Conservation (phyloP, 2,113 vertebrate genomes). For the Gadus macrocephalus region DNA sequence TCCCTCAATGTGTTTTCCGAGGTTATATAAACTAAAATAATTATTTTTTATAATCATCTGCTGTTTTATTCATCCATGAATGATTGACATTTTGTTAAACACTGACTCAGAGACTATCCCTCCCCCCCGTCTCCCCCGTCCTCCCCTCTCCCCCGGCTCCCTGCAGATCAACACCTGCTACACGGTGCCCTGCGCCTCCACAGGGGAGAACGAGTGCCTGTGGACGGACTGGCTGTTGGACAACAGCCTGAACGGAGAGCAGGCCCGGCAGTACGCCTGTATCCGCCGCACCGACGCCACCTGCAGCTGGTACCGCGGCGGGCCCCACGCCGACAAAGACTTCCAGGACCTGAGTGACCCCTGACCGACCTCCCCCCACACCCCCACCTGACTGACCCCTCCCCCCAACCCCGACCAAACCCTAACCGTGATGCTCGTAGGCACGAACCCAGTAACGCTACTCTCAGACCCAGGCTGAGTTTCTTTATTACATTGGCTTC, state of each 20-base stretch:
- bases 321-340: conserved; percentile 78
- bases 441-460: conserved; percentile 23
- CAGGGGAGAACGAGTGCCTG: conserved; percentile 80
- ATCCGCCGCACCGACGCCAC: conserved; percentile 79
- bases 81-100: background rate
- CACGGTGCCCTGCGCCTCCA: conserved; percentile 74
- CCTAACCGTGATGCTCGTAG: background rate
- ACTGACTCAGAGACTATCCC: background rate
- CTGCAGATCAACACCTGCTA: conserved; percentile 86
- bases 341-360: conserved; percentile 83
- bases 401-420: background rate
- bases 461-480: conserved; percentile 10
- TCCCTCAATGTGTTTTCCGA: no score
- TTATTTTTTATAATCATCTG: background rate
- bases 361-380: conserved; percentile 53
- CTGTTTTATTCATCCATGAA: background rate
- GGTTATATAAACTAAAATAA: no score
- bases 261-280: conserved; percentile 84
- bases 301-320: conserved; percentile 86
- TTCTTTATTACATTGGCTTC: conserved; percentile 30
- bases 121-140: background rate
- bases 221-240: conserved; percentile 89
- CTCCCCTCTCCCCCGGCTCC: conserved; percentile 12
- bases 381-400: conserved; percentile 1
- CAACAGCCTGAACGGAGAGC: conserved; percentile 76